Evolutionary conservation across 1,140 invertebrate species (phyloP).

Genomic region (Xylocopa sonorina): DNA sequence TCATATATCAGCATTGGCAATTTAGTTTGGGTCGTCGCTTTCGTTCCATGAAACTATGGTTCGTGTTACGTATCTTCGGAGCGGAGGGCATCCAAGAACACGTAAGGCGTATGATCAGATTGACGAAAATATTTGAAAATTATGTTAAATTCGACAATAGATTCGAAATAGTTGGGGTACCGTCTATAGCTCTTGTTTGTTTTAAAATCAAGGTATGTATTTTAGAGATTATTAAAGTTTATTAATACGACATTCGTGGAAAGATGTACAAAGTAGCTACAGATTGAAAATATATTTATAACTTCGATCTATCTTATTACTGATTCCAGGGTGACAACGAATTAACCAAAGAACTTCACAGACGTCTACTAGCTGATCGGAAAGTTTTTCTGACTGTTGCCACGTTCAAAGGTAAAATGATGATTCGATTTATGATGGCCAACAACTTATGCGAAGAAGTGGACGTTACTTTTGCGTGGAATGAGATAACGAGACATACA

Average conservation of each 20-base stretch:
- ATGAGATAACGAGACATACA: conserved; percentile 86
- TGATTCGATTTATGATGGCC: conserved; percentile 93
- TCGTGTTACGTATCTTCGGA: conserved; percentile 93
- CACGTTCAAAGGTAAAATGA: conserved; percentile 85
- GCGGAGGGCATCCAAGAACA: conserved; percentile 89
- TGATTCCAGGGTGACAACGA: conserved; percentile 86
- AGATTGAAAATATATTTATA: too few relatives aligned
- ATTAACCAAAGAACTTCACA: conserved; percentile 88
- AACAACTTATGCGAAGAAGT: conserved; percentile 86
- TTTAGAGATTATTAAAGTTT: too few relatives aligned
- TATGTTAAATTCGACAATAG: conserved; percentile 86
- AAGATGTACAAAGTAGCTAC: too few relatives aligned
- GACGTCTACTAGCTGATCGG: conserved; percentile 89
- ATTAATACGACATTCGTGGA: too few relatives aligned
- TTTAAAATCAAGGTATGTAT: conserved; percentile 89
- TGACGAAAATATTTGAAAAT: conserved; percentile 90
- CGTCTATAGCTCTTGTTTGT: conserved; percentile 92
- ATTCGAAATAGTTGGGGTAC: conserved; percentile 90
- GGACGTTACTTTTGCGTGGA: conserved; percentile 93
- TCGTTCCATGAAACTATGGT: conserved; percentile 97
- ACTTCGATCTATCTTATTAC: not conserved
- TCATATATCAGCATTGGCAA: conserved; percentile 91
- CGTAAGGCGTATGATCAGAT: conserved; percentile 88
- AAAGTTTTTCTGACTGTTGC: conserved; percentile 93
- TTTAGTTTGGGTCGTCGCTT: conserved; percentile 95